phyloP scores from a whole-genome alignment of 2,113 vertebrate species.

The Dendropsophus ebraccatus region DNA sequence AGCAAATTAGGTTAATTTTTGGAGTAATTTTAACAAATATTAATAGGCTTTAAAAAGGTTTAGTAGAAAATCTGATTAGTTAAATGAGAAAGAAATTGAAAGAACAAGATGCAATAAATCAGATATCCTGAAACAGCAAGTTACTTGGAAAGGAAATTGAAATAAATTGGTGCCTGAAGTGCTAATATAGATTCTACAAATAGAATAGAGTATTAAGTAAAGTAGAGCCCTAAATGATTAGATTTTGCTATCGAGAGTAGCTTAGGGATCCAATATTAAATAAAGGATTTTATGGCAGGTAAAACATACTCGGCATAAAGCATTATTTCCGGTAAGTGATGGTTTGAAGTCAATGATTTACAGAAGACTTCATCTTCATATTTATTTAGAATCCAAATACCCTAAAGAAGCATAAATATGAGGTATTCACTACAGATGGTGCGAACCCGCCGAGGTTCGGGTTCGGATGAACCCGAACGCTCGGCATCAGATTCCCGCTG shows the following conservation, averaged over 20 bases:
- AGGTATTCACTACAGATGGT: neutral
- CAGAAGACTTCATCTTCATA: neutral
- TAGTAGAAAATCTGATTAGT: slow-evolving; percentile 12
- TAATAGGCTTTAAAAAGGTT: slow-evolving; percentile 1
- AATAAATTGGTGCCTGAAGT: slow-evolving; percentile 26
- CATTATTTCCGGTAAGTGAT: neutral
- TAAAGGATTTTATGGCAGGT: neutral
- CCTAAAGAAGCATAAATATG: neutral
- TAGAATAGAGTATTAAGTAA: slow-evolving; percentile 15
- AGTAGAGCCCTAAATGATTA: neutral
- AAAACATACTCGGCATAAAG: neutral
- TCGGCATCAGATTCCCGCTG: too few relatives aligned
- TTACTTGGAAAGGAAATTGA: slow-evolving; percentile 20
- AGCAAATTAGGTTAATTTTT: slow-evolving; percentile 1
- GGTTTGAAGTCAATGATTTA: neutral
- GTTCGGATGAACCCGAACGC: too few relatives aligned
- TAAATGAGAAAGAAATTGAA: slow-evolving; percentile 4
- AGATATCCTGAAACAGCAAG: slow-evolving; percentile 16
- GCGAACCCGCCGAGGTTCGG: too few relatives aligned
- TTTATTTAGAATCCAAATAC: neutral
- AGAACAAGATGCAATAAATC: slow-evolving; percentile 25
- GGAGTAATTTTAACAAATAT: neutral
- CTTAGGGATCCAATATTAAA: neutral
- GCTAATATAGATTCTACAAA: slow-evolving; percentile 38
- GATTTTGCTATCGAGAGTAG: neutral